Evolutionary conservation across 35 echinoderm and acorn worm genomes (phyloP).

Genomic region (Ptychodera flava): DNA sequence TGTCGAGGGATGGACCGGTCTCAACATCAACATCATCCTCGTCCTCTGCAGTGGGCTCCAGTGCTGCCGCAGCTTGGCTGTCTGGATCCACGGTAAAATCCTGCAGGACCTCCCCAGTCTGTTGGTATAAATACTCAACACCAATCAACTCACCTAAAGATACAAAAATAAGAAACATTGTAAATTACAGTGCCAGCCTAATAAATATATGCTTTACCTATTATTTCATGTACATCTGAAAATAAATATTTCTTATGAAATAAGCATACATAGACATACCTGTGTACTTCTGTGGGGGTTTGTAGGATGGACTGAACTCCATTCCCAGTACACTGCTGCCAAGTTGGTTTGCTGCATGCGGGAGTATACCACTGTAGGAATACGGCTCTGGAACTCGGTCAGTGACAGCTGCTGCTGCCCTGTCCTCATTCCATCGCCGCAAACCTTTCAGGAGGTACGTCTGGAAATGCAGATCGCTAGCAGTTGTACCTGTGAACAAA

Average conservation of each 20-base stretch:
- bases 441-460: constrained; percentile 56
- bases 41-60: background rate
- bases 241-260: background rate
- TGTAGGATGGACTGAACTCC: constrained; percentile 20
- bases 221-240: background rate
- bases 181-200: background rate
- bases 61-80: background rate
- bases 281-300: constrained; percentile 1
- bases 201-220: background rate
- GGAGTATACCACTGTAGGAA: constrained; percentile 6
- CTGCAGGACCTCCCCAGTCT: constrained; percentile 4
- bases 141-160: constrained; percentile 55
- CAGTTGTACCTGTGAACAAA: constrained; percentile 26
- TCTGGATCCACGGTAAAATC: background rate
- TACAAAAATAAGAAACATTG: background rate
- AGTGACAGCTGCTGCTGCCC: background rate
- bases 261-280: background rate
- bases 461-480: constrained; percentile 52
- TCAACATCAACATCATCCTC: background rate
- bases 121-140: constrained; percentile 59
- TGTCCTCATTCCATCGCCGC: constrained; percentile 35
- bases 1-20: too few relatives aligned
- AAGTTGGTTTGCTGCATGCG: constrained; percentile 10
- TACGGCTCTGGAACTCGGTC: background rate
- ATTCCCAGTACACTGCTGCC: constrained; percentile 13